These are phyloP conservation scores for Disparrhopalites patrizii DNA, from an alignment of 2,888 invertebrate genomes.

Conservation along the genomic window DNA sequence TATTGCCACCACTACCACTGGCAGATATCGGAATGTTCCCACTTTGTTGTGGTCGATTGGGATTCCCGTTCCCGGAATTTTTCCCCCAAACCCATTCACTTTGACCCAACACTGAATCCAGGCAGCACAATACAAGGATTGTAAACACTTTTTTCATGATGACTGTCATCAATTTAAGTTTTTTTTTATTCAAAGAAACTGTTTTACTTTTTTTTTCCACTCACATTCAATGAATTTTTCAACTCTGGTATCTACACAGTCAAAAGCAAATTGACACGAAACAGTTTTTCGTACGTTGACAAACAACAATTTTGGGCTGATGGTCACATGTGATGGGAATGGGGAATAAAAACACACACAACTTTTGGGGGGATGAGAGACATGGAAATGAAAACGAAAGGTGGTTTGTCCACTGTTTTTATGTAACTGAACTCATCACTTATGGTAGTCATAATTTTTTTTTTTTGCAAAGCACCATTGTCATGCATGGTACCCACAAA, in stretches of 20 bases:
- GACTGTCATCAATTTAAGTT: too few species aligned
- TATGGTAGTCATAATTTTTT: background rate
- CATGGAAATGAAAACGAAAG: slow-evolving; percentile 31
- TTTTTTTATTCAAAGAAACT: too few species aligned
- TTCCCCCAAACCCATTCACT: slow-evolving; percentile 47
- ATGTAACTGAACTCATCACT: slow-evolving; percentile 17
- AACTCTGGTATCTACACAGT: too few species aligned
- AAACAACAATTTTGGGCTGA: too few species aligned
- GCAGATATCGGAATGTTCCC: background rate
- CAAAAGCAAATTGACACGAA: too few species aligned
- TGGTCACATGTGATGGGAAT: too few species aligned
- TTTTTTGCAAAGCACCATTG: too few species aligned
- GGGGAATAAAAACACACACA: background rate
- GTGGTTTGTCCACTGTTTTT: slow-evolving; percentile 24
- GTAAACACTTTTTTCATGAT: background rate
- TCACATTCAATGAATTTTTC: too few species aligned
- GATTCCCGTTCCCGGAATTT: slow-evolving; percentile 6
- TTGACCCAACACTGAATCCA: slow-evolving; percentile 26
- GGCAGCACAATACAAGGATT: background rate
- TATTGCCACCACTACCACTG: background rate
- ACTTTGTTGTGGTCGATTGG: background rate
- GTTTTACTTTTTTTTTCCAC: too few species aligned
- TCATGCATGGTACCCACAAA: too few species aligned
- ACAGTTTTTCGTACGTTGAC: too few species aligned
- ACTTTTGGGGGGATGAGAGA: slow-evolving; percentile 17